phyloP scores from a whole-genome alignment of 2,797 vertebrate genomes.

The Zalophus californianus region DNA sequence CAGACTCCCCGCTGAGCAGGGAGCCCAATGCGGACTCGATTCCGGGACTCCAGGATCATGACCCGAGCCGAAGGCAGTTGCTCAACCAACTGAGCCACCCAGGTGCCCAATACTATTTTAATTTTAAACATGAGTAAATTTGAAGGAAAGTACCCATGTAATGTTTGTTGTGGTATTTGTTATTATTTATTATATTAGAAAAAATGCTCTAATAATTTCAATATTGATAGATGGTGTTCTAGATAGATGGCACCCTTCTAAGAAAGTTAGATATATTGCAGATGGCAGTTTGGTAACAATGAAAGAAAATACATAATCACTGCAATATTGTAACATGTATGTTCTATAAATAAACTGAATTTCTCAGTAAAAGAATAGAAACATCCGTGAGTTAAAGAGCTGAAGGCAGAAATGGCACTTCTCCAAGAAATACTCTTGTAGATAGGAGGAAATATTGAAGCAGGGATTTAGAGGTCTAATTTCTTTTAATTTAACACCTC shows the following conservation, averaged over 20 bases:
- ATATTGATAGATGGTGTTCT: conserved; percentile 79
- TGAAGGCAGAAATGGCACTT: conserved; percentile 74
- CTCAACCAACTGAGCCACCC: no score
- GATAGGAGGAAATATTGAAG: conserved; percentile 65
- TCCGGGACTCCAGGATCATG: no score
- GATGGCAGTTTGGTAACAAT: conserved; percentile 81
- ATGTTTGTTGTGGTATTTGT: conserved; percentile 67
- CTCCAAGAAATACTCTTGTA: conserved; percentile 76
- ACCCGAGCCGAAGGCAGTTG: no score
- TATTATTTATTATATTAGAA: conserved; percentile 51
- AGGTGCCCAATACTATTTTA: conserved; percentile 43
- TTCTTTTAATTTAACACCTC: conserved; percentile 75
- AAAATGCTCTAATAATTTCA: conserved; percentile 84
- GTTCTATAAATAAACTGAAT: conserved; percentile 81
- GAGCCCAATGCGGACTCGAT: no score
- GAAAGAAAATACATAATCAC: conserved; percentile 82
- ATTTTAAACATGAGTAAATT: conserved; percentile 77
- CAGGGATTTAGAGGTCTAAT: conserved; percentile 63
- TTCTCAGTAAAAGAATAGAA: conserved; percentile 76
- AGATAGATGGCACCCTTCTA: conserved; percentile 78
- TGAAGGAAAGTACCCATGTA: conserved; percentile 83
- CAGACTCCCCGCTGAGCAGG: no score
- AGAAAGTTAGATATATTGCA: conserved; percentile 76
- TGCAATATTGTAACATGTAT: conserved; percentile 79
- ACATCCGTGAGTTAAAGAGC: conserved; percentile 74